A percentile compares a stretch with the other conserved stretches of the same genome.
phyloP scores from a whole-genome alignment of 2,113 vertebrate genomes.

The Toxostoma redivivum region DNA sequence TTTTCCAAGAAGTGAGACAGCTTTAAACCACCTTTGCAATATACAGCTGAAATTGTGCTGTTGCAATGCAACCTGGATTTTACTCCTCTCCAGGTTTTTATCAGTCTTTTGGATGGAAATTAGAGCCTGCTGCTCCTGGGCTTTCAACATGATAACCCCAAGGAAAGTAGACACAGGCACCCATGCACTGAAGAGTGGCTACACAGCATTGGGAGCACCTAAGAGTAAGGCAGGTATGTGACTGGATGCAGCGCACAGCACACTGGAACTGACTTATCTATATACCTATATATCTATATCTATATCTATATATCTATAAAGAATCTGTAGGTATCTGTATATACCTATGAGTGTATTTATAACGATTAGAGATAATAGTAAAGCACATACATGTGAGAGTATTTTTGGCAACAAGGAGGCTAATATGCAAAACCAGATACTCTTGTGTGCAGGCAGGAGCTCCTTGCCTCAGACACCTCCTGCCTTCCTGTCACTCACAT shows the following conservation, averaged over 20 bases:
- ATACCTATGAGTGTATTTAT: background rate
- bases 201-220: background rate
- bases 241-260: background rate
- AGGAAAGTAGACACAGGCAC: background rate
- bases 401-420: background rate
- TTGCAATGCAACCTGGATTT: background rate
- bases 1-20: background rate
- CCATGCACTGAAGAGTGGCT: background rate
- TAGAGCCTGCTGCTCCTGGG: background rate
- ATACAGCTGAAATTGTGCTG: background rate
- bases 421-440: slow-evolving; percentile 8
- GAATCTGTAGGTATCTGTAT: too few relatives aligned
- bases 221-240: background rate
- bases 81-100: background rate
- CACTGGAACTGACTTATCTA: background rate
- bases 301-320: background rate
- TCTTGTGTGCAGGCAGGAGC: background rate
- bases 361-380: background rate
- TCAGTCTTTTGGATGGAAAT: background rate
- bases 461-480: background rate
- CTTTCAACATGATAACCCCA: background rate
- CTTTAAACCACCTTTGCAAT: background rate
- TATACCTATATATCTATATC: background rate
- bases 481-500: slow-evolving; percentile 19
- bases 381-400: background rate